These are phyloP conservation scores for Callorhinus ursinus DNA, from an alignment of 2,113 vertebrate species.

Conservation along the genomic window DNA sequence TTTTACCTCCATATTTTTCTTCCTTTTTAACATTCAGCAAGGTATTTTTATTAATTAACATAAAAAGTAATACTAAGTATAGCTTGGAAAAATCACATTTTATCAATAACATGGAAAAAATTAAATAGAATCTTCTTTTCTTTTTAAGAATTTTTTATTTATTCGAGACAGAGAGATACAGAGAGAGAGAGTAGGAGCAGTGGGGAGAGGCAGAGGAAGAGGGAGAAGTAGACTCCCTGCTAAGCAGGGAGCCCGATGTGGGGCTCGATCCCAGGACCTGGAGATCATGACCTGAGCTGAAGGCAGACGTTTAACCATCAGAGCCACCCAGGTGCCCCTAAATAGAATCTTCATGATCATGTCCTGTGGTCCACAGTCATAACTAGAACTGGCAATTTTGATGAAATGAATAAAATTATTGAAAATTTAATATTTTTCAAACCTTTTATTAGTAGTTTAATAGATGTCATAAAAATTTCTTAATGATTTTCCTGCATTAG, in stretches of 20 bases:
- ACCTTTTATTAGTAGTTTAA: neutral
- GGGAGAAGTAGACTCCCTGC: too few relatives aligned
- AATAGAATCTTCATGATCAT: neutral
- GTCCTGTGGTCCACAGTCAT: neutral
- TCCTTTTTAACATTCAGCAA: neutral
- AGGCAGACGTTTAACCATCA: too few relatives aligned
- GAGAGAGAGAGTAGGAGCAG: too few relatives aligned
- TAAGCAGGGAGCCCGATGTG: too few relatives aligned
- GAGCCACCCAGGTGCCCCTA: too few relatives aligned
- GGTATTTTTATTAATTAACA: neutral
- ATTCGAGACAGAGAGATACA: too few relatives aligned
- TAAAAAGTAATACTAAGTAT: neutral
- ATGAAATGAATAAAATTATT: neutral
- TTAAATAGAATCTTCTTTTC: too few relatives aligned
- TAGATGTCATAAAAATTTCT: neutral
- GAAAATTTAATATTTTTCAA: neutral
- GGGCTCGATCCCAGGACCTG: too few relatives aligned
- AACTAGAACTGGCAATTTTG: neutral
- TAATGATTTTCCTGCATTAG: neutral
- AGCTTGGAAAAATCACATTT: neutral
- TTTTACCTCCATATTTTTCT: neutral
- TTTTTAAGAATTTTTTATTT: too few relatives aligned
- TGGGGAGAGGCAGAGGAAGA: too few relatives aligned
- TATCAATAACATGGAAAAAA: neutral
- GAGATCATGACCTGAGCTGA: too few relatives aligned